Conservation (phyloP, 35 echinoderm and acorn worm genomes). For the Chiridota heheva region DNA sequence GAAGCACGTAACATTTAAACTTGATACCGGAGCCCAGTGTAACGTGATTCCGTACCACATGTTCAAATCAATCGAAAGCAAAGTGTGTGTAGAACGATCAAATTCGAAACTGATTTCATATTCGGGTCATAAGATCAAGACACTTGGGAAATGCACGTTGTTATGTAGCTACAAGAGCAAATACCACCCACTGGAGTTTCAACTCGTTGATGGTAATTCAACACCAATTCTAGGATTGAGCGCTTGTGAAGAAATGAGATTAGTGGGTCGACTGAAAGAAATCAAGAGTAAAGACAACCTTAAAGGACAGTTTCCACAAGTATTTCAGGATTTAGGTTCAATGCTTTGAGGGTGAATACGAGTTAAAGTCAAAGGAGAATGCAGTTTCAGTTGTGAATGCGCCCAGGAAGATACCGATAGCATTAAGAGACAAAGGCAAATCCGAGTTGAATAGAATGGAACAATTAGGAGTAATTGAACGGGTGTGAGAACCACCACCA, state of each 20-base stretch:
- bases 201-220: slow-evolving; percentile 7
- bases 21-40: slow-evolving; percentile 44
- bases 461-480: background rate
- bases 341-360: slow-evolving; percentile 18
- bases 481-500: slow-evolving; percentile 3
- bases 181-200: background rate
- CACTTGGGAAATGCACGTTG: background rate
- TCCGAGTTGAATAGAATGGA: background rate
- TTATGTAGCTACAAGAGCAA: background rate
- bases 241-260: too few relatives aligned
- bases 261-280: too few relatives aligned
- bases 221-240: too few relatives aligned
- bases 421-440: slow-evolving; percentile 15
- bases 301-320: background rate
- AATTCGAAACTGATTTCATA: background rate
- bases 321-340: slow-evolving; percentile 9
- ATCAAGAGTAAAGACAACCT: too few relatives aligned
- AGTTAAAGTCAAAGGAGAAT: background rate
- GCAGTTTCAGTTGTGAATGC: too few relatives aligned
- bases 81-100: background rate
- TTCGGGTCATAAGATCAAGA: too few relatives aligned
- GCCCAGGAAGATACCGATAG: slow-evolving; percentile 4
- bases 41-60: slow-evolving; percentile 17
- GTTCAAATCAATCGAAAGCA: background rate
- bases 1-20: background rate